Base-by-base conservation (phyloP, 2,888 invertebrate genomes). In the Phengaris arion region DNA sequence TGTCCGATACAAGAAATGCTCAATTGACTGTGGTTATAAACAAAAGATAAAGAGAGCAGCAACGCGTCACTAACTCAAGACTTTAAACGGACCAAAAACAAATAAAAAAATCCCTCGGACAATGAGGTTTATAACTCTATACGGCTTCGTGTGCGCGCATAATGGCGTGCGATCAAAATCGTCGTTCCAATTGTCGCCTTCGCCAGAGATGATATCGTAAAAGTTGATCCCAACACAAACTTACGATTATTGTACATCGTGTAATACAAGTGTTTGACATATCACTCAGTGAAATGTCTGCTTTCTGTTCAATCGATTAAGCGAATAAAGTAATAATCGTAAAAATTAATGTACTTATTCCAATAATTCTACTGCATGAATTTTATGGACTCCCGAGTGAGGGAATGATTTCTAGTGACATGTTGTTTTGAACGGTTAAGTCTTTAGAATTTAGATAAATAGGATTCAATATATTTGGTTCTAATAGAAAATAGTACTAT, bases 71-170 rank as follows among this genome's bases (percentile, higher is more conserved):
- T 79, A 80, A 78, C 77, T 79, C 79, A 83, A 22, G 80, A 82
- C 83, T 85, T 83, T 82, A 82, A 84, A 84, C 81, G 79, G 78
- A 78, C 80, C 81, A 84, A 83, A 55, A 84, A 85, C 82, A 84
- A 87, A 87, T 80, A 84, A 82, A 83, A 35, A 82, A 83, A 82
- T 64, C 7, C 73, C 77, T 79, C 77, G 82, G 82, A 83, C 84
- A 85, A 84, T 85, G 85, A 85, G 83, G 82, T 81, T 88, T 86
- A 86, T 86, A 87, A 87, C 87, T 89, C 88, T 85, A 88, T 87
- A 86, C 86, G 83, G 81, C 84, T 83, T 80, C 85, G 86, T 87
- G 87, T 87, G 85, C 83, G 85, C 82, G 86, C 85, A 87, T 89
- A 89, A 90, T 87, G 87, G 85, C 82, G 83, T 81, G 81, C 83